Evolutionary conservation across 2,888 invertebrate species (phyloP), one percentile per base, ranked within the genome.

Genomic region (Epinotia demarniana): DNA sequence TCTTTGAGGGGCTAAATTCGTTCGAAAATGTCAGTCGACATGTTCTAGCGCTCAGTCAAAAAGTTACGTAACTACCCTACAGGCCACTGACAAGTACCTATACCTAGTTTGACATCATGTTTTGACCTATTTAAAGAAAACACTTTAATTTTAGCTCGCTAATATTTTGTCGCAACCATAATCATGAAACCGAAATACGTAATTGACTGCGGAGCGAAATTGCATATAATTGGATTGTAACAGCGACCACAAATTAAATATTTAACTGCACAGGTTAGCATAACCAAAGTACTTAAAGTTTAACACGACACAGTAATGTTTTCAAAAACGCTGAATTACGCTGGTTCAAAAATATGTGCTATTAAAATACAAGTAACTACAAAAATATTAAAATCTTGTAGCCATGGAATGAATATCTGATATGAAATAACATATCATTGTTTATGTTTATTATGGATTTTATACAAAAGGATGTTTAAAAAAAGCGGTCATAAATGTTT

Each of bases 201-300:
- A 57, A 67, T 66, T 67, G 55, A n/a, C n/a, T 27, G 9, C 11
- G n/a, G n/a, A 23, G 11, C 13, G 1, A 61, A 61, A 61, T 33
- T 61, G 61, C 61, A 66, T 49, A 33, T 66, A 66, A 66, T 53
- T 53, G 66, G 39, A 18, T 12, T 18, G 9, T 12, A 57, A 66
- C 27, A 3, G 11, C 18, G 5, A 12, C 11, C 19, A 13, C 18
- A 13, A 39, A 67, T n/a, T 23, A 23, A 63, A 13, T 39, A 55
- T 23, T 39, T 39, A 6, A 57, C 55, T 23, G 57, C 33, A 33
- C 11, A 23, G 1, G 33, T 55, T 27, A 12, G n/a, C n/a, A 16
- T 13, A 12, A 19, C 43, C 11, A 4, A 23, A 49, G 49, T 9
- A 61, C 12, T 46, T 58, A 27, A 58, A 58, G 23, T 58, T 23